These are phyloP conservation scores for Kradibia gibbosae DNA, from an alignment of 1,140 invertebrate species.

Conservation along the genomic window DNA sequence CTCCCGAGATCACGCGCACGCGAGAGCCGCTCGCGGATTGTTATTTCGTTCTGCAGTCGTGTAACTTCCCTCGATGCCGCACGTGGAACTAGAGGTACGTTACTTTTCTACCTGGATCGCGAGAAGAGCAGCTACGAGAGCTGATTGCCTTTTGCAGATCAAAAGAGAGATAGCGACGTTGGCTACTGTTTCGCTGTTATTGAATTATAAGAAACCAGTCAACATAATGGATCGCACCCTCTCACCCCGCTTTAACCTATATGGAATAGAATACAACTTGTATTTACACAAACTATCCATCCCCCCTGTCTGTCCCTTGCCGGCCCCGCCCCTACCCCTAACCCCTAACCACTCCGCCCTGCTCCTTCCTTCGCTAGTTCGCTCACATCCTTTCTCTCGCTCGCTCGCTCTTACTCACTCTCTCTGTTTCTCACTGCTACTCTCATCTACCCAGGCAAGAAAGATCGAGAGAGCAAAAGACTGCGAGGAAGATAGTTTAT, in stretches of 20 bases:
- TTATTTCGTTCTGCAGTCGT: conserved; percentile 33
- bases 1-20: background rate
- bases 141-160: conserved; percentile 50
- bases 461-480: conserved; percentile 7
- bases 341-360: too few species aligned
- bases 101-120: conserved; percentile 36
- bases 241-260: background rate
- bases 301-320: too few species aligned
- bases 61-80: background rate
- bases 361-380: too few species aligned
- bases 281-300: conserved; percentile 36
- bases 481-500: conserved; percentile 13
- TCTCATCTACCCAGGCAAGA: background rate
- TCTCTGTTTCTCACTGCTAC: too few species aligned
- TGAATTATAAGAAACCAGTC: conserved; percentile 49
- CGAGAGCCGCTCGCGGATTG: conserved; percentile 33
- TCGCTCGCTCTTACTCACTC: too few species aligned
- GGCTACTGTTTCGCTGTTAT: conserved; percentile 51
- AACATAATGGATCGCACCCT: conserved; percentile 41
- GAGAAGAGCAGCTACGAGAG: conserved; percentile 1
- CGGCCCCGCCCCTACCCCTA: too few species aligned
- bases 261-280: conserved; percentile 11
- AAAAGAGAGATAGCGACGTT: conserved; percentile 48
- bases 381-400: too few species aligned
- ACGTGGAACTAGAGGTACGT: conserved; percentile 22